Evolutionary conservation across 2,888 invertebrate species (phyloP), one percentile per base, ranked within the genome.

Genomic region (Brachyptera putata): DNA sequence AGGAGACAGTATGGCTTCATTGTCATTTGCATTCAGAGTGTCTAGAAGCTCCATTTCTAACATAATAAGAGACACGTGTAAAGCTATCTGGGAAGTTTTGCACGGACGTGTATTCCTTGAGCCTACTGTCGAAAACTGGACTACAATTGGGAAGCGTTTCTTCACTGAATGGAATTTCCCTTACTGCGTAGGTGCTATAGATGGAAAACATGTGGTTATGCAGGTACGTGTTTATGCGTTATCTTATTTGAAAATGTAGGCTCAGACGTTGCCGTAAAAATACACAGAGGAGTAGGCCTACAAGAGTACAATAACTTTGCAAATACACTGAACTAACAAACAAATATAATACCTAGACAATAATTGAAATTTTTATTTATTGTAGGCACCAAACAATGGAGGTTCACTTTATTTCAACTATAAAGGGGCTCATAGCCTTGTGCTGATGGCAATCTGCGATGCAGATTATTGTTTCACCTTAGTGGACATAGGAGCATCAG

Each of bases 101-200:
- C 5, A 25, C 16, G 25, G 9, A 34, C 14, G n/a, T 3, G 53
- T 50, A 14, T 50, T 50, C 14, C 24, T 30, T 4, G 56, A 55
- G 25, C 56, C 63, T 25, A 66, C 66, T 14, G 57, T 53, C 36
- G 46, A 66, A 50, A 48, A 13, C 34, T 66, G 66, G 66, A 22
- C 59, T 25, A 41, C 56, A n/a, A 61, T 64, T 13, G 55, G 63
- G 11, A 48, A 65, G 24, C 34, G 34, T 25, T 66, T 67, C 61
- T 56, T 60, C 11, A 16, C 16, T 14, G 56, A 59, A 61, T 61
- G 64, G 14, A 61, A 67, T 53, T 67, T 67, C 53, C 66, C 65
- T 3, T 67, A 67, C 56, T 67, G 67, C 30, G 43, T 65, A 18
- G 67, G 65, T 3, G 58, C 64, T n/a, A n/a, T n/a, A n/a, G n/a